Conservation (phyloP, 2,888 invertebrate species). For the Drosophila emarginata region DNA sequence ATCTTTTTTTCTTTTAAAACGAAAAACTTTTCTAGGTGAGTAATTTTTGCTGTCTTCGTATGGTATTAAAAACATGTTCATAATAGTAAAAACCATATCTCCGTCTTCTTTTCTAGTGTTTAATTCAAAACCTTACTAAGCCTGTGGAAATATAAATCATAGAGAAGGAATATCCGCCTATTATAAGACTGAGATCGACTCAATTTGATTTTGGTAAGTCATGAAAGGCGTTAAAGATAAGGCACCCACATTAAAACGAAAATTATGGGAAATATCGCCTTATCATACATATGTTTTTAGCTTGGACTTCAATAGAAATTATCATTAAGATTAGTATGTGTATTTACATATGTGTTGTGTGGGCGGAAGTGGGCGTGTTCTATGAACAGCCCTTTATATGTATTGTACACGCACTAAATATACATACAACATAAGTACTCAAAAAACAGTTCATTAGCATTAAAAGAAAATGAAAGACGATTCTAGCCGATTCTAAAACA, state of each 20-base stretch:
- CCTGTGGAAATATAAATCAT: neutral
- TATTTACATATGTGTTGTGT: neutral
- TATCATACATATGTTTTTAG: neutral
- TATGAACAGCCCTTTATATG: neutral
- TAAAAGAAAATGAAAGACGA: neutral
- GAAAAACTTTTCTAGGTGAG: neutral
- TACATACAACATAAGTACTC: no score
- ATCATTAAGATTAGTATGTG: neutral
- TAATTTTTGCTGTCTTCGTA: neutral
- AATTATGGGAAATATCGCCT: neutral
- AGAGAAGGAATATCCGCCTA: neutral
- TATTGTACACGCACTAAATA: neutral
- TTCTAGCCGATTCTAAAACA: neutral
- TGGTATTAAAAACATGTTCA: neutral
- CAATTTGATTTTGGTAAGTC: constrained; percentile 1
- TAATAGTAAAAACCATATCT: no score
- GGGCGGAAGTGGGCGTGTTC: constrained; percentile 24
- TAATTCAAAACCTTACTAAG: neutral
- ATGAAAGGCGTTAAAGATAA: neutral
- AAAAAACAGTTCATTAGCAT: constrained; percentile 29
- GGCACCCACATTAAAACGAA: neutral
- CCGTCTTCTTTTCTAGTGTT: neutral
- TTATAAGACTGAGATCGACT: neutral
- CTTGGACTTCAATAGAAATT: neutral
- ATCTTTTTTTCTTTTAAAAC: constrained; percentile 13